phyloP scores from a whole-genome alignment of 2,888 invertebrate genomes.

The Morpho deidamia region DNA sequence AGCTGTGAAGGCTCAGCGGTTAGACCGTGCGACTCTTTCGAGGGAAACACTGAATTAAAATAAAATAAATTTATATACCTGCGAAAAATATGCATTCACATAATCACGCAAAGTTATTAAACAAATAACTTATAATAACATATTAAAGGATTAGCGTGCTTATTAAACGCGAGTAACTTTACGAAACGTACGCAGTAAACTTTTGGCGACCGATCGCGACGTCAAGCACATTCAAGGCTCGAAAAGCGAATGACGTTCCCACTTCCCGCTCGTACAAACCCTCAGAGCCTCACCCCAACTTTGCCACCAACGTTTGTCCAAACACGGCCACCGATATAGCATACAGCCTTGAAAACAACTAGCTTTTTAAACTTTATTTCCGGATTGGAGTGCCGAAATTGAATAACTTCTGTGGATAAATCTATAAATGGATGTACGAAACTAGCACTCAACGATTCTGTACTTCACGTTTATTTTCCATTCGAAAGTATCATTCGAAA shows the following conservation, averaged over 20 bases:
- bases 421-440: conserved; percentile 15
- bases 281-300: conserved; percentile 14
- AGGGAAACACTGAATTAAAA: background rate
- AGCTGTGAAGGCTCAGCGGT: no score
- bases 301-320: conserved; percentile 21
- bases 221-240: conserved; percentile 43
- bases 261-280: background rate
- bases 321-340: conserved; percentile 3
- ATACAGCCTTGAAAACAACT: conserved; percentile 17
- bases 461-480: conserved; percentile 14
- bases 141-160: background rate
- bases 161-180: conserved; percentile 3
- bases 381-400: conserved; percentile 17
- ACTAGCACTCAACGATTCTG: conserved; percentile 6
- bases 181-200: conserved; percentile 28
- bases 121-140: background rate
- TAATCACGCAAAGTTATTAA: conserved; percentile 5
- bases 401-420: conserved; percentile 20
- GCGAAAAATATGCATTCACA: conserved; percentile 16
- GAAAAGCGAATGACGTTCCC: conserved; percentile 34
- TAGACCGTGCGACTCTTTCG: no score
- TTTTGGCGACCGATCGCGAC: conserved; percentile 31
- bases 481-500: conserved; percentile 10
- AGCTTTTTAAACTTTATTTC: conserved; percentile 16
- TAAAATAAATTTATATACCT: conserved; percentile 7